Evolutionary conservation across 2,888 invertebrate species (phyloP), one percentile per base, ranked within the genome.

Genomic region (Alentia gelatinosa): DNA sequence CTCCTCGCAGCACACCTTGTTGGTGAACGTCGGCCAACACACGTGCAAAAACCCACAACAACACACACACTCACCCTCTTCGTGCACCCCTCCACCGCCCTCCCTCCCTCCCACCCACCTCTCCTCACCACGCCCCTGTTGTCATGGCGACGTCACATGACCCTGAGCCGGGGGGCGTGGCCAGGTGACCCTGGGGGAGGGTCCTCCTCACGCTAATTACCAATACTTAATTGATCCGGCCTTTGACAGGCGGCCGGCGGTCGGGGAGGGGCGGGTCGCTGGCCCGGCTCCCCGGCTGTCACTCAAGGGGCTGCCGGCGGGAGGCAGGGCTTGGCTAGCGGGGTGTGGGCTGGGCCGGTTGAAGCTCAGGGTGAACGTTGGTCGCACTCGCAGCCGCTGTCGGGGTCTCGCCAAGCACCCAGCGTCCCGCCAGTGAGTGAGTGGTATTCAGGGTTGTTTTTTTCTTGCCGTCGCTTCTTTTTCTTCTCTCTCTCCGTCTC

Each of bases 101-200:
- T 39, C 40, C 83, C 83, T 19, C 35, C 83, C 40, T 15, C 19
- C 83, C 83, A 40, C 37, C 7, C 40, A 37, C 83, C 35, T 15
- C 83, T 33, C 23, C 35, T 35, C 7, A 83, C 39, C 83, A 37
- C 40, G 39, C 83, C 83, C 40, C 83, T 83, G 39, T 83, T 40
- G 40, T 83, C 83, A 83, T 83, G 83, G 26, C 40, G 26, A 83
- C 83, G 40, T 40, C 83, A 83, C 26, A 40, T 83, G 83, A 83
- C 83, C 83, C 83, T 4, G 4, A n/a, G 35, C 68, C 4, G 40
- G 83, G 39, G 40, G 83, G 83, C 83, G 83, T 83, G 83, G 83
- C 83, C 83, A 83, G 83, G 39, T 83, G 37, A 83, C 83, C 75
- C 83, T 83, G 83, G 39, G 83, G 83, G 83, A 83, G 83, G 83